Percentiles rank a stretch among this genome's conserved stretches.
phyloP scores from a whole-genome alignment of 2,888 invertebrate genomes.

The Falcaria lacertinaria region DNA sequence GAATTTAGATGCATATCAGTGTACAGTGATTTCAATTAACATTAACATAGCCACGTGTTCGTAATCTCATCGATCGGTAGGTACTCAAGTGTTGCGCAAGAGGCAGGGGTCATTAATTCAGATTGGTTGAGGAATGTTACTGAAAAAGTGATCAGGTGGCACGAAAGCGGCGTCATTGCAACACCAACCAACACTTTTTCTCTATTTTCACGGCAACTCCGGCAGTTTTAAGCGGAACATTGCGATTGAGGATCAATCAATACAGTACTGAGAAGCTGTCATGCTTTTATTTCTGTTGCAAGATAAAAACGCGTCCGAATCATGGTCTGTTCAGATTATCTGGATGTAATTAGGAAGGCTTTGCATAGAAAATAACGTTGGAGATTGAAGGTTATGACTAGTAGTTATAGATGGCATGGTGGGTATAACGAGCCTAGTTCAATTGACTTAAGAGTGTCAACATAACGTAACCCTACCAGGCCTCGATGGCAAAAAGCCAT shows the following conservation, averaged over 20 bases:
- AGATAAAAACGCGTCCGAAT: neutral
- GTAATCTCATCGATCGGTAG: neutral
- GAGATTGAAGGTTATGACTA: neutral
- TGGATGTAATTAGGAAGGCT: neutral
- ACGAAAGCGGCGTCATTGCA: conserved; percentile 15
- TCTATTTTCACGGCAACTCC: conserved; percentile 25
- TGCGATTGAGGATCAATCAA: conserved; percentile 12
- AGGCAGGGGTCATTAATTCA: conserved; percentile 10
- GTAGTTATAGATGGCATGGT: conserved; percentile 8
- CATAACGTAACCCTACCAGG: conserved; percentile 60
- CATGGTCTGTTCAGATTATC: neutral
- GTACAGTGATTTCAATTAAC: neutral
- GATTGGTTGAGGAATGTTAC: conserved; percentile 35
- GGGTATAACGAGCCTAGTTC: conserved; percentile 20
- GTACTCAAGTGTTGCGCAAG: conserved; percentile 20
- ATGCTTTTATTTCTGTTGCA: conserved; percentile 4
- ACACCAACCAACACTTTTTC: conserved; percentile 18
- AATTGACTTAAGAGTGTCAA: conserved; percentile 58
- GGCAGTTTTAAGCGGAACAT: conserved; percentile 20
- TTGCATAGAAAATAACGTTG: too few species aligned
- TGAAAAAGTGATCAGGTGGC: conserved; percentile 36
- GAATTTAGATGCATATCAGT: conserved; percentile 1
- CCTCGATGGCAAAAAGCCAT: conserved; percentile 66
- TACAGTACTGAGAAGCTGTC: conserved; percentile 10
- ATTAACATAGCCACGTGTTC: neutral